Percentiles rank a stretch among this genome's conserved stretches.
Conservation (phyloP, 2,888 invertebrate genomes). For the Syritta pipiens region DNA sequence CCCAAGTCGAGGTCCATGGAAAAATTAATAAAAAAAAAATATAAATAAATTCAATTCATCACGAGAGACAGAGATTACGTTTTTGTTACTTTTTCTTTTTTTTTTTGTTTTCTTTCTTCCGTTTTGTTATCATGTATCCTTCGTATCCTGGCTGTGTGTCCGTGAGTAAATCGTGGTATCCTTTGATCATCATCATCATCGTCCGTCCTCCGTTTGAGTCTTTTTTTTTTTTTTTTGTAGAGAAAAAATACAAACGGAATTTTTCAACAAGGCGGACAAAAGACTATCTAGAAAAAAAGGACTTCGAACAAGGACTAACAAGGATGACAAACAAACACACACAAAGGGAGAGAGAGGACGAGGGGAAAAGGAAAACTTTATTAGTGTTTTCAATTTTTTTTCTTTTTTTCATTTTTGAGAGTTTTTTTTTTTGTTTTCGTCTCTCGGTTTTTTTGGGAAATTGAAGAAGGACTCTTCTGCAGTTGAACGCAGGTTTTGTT, state of each 20-base stretch:
- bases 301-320: not conserved
- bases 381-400: not conserved
- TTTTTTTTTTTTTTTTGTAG: not conserved
- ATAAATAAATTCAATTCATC: not conserved
- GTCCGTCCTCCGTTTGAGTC: not conserved
- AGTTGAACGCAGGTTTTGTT: too few relatives aligned
- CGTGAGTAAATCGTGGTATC: not conserved
- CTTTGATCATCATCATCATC: not conserved
- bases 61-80: too few relatives aligned
- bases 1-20: not conserved
- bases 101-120: not conserved
- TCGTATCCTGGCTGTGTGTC: not conserved
- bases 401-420: too few relatives aligned
- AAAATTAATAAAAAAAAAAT: not conserved
- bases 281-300: not conserved
- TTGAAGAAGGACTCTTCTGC: not conserved
- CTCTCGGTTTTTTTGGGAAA: not conserved
- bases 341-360: not conserved
- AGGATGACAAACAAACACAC: not conserved
- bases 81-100: not conserved
- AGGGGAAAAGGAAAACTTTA: not conserved
- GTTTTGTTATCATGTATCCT: not conserved
- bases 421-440: too few relatives aligned
- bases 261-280: not conserved
- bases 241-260: not conserved